Percentiles rank a stretch among this genome's conserved stretches.
Evolutionary conservation across 2,113 vertebrate species (phyloP).

Genomic region (Cromileptes altivelis): DNA sequence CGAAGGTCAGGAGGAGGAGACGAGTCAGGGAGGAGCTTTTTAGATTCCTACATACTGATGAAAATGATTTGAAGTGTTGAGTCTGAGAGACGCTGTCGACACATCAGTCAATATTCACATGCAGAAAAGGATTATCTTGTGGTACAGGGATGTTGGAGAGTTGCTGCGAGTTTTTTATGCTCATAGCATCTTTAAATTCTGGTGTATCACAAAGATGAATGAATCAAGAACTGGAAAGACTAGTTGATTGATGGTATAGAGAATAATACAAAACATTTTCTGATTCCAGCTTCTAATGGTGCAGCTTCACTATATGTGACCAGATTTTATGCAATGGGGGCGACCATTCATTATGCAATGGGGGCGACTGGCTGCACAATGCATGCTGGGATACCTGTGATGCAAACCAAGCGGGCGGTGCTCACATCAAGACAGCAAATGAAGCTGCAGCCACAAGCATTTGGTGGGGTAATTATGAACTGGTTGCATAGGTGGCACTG

Average conservation of each 20-base stretch:
- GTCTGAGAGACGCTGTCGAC: background rate
- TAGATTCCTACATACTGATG: constrained; percentile 37
- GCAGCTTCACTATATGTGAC: too few species aligned
- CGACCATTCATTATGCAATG: too few species aligned
- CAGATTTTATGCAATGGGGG: too few species aligned
- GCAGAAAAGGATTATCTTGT: too few species aligned
- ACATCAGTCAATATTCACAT: background rate
- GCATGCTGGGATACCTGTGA: too few species aligned
- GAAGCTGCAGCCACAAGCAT: too few species aligned
- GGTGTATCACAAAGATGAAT: background rate
- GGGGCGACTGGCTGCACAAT: too few species aligned
- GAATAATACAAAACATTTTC: background rate
- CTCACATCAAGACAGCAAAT: too few species aligned
- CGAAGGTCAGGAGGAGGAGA: constrained; percentile 29
- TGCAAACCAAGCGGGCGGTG: too few species aligned
- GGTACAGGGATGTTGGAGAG: background rate
- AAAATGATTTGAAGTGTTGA: background rate
- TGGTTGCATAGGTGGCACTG: too few species aligned
- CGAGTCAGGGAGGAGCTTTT: constrained; percentile 1
- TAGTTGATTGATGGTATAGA: background rate
- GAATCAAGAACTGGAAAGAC: background rate
- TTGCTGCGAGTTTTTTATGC: background rate
- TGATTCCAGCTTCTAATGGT: background rate
- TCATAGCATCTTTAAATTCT: background rate
- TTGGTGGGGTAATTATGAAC: too few species aligned